A percentile compares a stretch with the other conserved stretches of the same genome.
These are phyloP conservation scores for Drosophila bocqueti DNA, from an alignment of 1,140 invertebrate species.

Conservation along the genomic window DNA sequence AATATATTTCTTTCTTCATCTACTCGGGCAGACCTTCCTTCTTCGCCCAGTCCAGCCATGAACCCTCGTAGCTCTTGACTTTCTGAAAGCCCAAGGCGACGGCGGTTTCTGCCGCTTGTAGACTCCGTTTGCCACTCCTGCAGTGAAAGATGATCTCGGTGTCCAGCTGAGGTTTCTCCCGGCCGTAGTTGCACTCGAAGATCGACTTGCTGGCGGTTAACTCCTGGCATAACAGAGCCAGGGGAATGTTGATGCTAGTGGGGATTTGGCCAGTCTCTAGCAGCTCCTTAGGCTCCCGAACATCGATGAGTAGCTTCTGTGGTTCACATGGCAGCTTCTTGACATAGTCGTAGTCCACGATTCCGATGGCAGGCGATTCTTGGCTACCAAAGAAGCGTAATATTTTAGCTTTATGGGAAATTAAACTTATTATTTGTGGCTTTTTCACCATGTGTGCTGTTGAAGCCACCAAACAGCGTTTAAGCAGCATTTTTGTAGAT, in stretches of 20 bases:
- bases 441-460: background rate
- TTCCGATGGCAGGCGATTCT: conserved; percentile 31
- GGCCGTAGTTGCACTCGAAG: conserved; percentile 85
- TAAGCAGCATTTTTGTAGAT: conserved; percentile 30
- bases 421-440: background rate
- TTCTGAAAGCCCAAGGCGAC: conserved; percentile 87
- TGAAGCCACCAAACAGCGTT: conserved; percentile 7
- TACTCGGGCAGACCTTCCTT: conserved; percentile 85
- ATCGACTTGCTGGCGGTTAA: conserved; percentile 69
- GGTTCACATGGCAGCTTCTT: conserved; percentile 84
- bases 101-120: conserved; percentile 86
- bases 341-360: conserved; percentile 86
- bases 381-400: conserved; percentile 23
- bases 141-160: conserved; percentile 88
- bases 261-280: conserved; percentile 88
- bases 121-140: conserved; percentile 87
- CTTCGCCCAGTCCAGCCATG: conserved; percentile 86
- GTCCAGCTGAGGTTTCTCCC: conserved; percentile 86
- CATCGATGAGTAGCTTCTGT: conserved; percentile 88
- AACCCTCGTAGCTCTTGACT: conserved; percentile 76
- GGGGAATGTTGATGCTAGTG: conserved; percentile 89
- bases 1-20: background rate
- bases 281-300: conserved; percentile 89
- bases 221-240: conserved; percentile 84
- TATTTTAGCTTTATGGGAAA: too few relatives aligned